Evolutionary conservation across 2,797 vertebrate species (phyloP).

Genomic region (Tangara arthus): DNA sequence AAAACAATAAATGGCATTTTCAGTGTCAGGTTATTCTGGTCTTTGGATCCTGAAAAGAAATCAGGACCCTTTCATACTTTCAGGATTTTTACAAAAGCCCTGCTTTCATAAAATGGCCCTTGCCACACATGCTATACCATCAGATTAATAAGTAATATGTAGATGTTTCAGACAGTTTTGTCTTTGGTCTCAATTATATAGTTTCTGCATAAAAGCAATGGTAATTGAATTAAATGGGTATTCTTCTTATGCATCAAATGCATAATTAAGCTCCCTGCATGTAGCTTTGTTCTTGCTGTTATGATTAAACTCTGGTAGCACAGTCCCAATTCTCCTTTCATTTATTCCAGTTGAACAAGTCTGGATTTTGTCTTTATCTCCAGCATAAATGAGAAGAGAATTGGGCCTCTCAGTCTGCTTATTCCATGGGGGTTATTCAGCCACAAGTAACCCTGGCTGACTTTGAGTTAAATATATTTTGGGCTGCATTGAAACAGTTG

Average conservation of each 20-base stretch:
- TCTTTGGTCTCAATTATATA: not conserved
- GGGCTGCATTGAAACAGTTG: not conserved
- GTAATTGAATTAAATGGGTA: slow-evolving; percentile 53
- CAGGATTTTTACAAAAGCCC: not conserved
- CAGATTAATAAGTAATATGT: not conserved
- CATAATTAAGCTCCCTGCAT: slow-evolving; percentile 27
- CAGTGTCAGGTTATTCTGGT: not conserved
- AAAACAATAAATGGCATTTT: not conserved
- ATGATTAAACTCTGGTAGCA: slow-evolving; percentile 17
- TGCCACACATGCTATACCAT: not conserved
- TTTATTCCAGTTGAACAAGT: slow-evolving; percentile 22
- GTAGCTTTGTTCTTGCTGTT: slow-evolving; percentile 42
- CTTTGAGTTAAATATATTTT: not conserved
- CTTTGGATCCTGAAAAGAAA: not conserved
- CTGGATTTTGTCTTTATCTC: slow-evolving; percentile 7
- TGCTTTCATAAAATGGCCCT: not conserved
- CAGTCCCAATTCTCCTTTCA: slow-evolving; percentile 16
- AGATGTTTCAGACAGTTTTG: slow-evolving; percentile 9
- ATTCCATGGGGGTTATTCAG: not conserved
- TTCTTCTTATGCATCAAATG: slow-evolving; percentile 33
- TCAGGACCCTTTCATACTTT: not conserved
- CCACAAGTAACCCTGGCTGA: not conserved
- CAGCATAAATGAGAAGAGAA: not conserved
- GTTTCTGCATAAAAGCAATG: slow-evolving; percentile 19
- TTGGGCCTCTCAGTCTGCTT: not conserved